Evolutionary conservation across 2,113 vertebrate species (phyloP).

Genomic region (Amphilophus citrinellus): DNA sequence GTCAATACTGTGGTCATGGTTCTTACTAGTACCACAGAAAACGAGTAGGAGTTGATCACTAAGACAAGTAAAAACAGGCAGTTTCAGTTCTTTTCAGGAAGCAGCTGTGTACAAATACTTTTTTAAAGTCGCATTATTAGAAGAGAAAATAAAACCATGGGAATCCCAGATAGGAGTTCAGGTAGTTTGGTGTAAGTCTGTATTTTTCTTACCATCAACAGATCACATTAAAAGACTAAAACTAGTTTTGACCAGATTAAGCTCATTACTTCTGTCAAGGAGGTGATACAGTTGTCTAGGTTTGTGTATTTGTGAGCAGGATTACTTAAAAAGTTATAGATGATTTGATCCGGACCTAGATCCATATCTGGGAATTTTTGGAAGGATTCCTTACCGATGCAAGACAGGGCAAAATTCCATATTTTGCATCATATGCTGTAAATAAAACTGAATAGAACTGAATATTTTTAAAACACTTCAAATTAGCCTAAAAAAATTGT

Average conservation of each 20-base stretch:
- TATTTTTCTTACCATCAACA: not conserved
- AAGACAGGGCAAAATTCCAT: not conserved
- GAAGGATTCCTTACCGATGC: not conserved
- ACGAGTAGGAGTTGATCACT: not conserved
- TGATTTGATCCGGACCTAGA: not conserved
- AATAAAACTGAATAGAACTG: not conserved
- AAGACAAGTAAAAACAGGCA: not conserved
- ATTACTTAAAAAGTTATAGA: not conserved
- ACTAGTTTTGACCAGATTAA: conserved; percentile 1
- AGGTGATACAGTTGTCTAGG: not conserved
- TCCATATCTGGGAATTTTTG: not conserved
- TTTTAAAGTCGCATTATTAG: not conserved
- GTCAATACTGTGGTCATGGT: not conserved
- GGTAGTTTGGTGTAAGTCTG: not conserved
- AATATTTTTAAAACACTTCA: not conserved
- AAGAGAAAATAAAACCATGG: not conserved
- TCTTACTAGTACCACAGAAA: conserved; percentile 8
- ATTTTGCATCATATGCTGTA: not conserved
- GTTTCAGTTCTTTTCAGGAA: conserved; percentile 36
- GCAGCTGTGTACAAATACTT: not conserved
- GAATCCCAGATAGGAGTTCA: not conserved
- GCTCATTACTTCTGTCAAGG: not conserved
- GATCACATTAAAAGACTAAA: not conserved
- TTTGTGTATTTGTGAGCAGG: not conserved
- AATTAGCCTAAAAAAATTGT: not conserved